phyloP scores from a whole-genome alignment of 2,888 invertebrate genomes.

The Nowickia ferox region DNA sequence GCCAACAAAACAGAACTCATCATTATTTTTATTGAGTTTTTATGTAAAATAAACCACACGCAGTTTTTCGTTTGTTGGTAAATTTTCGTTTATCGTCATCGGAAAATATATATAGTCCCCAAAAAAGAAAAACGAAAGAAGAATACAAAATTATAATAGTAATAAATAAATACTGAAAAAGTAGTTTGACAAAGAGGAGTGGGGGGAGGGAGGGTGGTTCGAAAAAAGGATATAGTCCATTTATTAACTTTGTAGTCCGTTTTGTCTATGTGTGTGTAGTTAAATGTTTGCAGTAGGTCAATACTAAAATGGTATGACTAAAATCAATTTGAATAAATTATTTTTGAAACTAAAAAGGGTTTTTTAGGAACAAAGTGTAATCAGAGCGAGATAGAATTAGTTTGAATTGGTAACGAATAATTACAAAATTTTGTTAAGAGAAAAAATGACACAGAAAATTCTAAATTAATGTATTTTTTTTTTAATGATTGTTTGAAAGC shows the following conservation, averaged over 20 bases:
- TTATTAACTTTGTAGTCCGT: conserved; percentile 32
- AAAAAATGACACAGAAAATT: background rate
- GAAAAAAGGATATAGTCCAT: conserved; percentile 41
- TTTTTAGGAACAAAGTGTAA: background rate
- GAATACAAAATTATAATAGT: background rate
- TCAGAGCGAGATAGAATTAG: background rate
- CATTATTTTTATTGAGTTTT: conserved; percentile 72
- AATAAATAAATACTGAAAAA: background rate
- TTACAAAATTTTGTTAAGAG: conserved; percentile 32
- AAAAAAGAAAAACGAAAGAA: background rate
- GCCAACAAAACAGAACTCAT: conserved; percentile 56
- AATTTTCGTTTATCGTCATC: conserved; percentile 1
- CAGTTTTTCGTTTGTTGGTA: conserved; percentile 48
- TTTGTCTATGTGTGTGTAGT: conserved; percentile 4
- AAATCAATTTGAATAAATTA: conserved; percentile 66
- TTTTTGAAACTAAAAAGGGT: conserved; percentile 9
- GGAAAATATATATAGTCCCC: conserved; percentile 47
- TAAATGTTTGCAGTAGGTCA: conserved; percentile 55
- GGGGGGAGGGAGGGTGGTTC: background rate
- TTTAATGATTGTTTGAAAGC: too few species aligned
- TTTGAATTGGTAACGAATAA: conserved; percentile 45
- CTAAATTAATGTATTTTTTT: too few species aligned
- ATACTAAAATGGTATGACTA: conserved; percentile 51
- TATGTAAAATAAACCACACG: conserved; percentile 72
- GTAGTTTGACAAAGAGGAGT: background rate